Base-by-base conservation (phyloP, 2,888 invertebrate genomes). In the Branchellion lobata region DNA sequence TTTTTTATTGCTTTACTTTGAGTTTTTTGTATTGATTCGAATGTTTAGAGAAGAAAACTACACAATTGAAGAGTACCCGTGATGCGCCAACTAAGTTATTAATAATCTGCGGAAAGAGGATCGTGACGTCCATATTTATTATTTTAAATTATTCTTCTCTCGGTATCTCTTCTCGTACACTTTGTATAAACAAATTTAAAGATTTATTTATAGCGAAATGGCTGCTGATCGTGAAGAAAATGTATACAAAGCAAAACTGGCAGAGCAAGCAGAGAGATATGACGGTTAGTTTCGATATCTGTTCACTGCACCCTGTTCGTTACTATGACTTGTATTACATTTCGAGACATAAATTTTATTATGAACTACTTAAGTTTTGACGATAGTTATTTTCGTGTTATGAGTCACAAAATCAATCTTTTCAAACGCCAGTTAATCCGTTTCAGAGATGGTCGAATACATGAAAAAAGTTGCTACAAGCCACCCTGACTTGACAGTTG, bases 251-350 rank as follows among this genome's bases (percentile, higher is more conserved):
- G 96, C 97, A 89, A 97, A 97, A 91, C 91, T 97, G 90, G 96
- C 96, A 89, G 97, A 97, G 91, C 97, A 97, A 90, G 97, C 96
- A 85, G 97, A 97, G 90, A 92, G 97, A 90, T 97, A 97, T 90
- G 97, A 97, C 91, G 97, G 96, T 96, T 90, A 92, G 92, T 93
- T 75, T 75, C 92, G 88, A 88, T 29, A 57, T 74, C 14, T 75
- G 2, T 27, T 47, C 31, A 5, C 27, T 34, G 34, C 40, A 36
- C 8, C 36, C 33, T 36, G n/a, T n/a, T 51, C n/a, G 24, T 1
- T n/a, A 24, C 1, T 1, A 40, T 29, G 40, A 34, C 40, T 29
- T 33, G 24, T 73, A n/a, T 18, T n/a, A n/a, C n/a, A n/a, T n/a
- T n/a, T n/a, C n/a, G n/a, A n/a, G n/a, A n/a, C n/a, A n/a, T n/a